Base-by-base conservation (phyloP, 2,888 invertebrate genomes). In the Theretra japonica region DNA sequence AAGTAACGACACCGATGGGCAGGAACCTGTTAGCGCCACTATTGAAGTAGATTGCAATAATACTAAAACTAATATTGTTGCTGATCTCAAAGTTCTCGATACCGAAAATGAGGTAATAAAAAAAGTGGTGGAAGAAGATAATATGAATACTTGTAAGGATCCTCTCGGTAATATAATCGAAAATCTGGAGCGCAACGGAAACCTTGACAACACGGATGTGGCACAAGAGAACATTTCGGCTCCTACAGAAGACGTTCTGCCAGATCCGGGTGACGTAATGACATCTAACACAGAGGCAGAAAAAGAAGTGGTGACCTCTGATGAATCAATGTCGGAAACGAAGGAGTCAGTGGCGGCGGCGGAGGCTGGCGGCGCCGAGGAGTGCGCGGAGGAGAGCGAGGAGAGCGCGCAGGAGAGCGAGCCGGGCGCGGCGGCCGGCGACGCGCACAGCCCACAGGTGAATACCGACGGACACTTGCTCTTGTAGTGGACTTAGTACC, bases 401-500 rank as follows among this genome's bases (percentile, higher is more conserved):
- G 80, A 84, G 70, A 81, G 81, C 79, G 82, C 84, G 75, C n/a
- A n/a, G n/a, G n/a, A n/a, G n/a, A n/a, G n/a, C n/a, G 76, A 79
- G 80, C 85, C 83, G 76, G 82, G 83, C 74, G 76, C 78, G 75
- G 68, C 69, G 74, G 77, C 77, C 75, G 70, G 70, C 74, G 53
- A 65, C 79, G 76, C 79, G 72, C 73, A 74, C 76, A 74, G 81
- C 77, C 83, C 84, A 77, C 94, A 94, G 94, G 94, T 94, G 93
- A 93, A 87, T 93, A 93, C 88, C 84, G 87, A 76, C 86, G 88
- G 89, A 84, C 83, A 80, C 88, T 90, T 88, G 89, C 88, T 87
- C 88, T 89, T 84, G 93, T 93, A 93, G 93, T 91, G 88, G 92
- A 89, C 48, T 86, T 92, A 91, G 91, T 87, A 81, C 86, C 85